Percentiles rank a stretch among this genome's conserved stretches.
These are phyloP conservation scores for Tor tambroides DNA, from an alignment of 2,113 vertebrate genomes.

Conservation along the genomic window DNA sequence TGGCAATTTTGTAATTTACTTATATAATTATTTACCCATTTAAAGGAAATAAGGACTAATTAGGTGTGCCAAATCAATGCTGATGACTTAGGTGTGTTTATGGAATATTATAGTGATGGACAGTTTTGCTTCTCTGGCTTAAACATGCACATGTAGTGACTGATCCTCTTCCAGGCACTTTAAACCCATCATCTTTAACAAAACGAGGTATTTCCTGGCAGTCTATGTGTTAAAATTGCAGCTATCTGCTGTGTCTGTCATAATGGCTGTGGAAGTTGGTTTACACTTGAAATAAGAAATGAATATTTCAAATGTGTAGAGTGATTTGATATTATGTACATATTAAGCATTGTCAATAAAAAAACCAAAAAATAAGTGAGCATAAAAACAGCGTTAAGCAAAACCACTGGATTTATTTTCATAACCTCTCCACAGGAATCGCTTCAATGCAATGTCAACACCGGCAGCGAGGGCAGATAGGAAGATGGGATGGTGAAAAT, in stretches of 20 bases:
- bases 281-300: background rate
- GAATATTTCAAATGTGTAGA: background rate
- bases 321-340: background rate
- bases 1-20: background rate
- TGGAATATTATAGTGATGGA: background rate
- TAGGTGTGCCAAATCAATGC: background rate
- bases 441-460: constrained; percentile 17
- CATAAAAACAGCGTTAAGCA: constrained; percentile 5
- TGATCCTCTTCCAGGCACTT: background rate
- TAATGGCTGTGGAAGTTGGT: background rate
- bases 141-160: background rate
- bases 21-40: background rate
- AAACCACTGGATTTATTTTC: constrained; percentile 73
- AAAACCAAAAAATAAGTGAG: background rate
- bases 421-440: constrained; percentile 55
- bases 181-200: background rate
- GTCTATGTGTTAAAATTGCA: background rate
- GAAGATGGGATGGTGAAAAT: constrained; percentile 21
- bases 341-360: background rate
- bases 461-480: constrained; percentile 22
- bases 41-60: background rate
- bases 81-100: background rate
- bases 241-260: background rate
- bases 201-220: background rate
- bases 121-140: background rate